Evolutionary conservation across 1,140 invertebrate species (phyloP).

Genomic region (Caerostris darwini): DNA sequence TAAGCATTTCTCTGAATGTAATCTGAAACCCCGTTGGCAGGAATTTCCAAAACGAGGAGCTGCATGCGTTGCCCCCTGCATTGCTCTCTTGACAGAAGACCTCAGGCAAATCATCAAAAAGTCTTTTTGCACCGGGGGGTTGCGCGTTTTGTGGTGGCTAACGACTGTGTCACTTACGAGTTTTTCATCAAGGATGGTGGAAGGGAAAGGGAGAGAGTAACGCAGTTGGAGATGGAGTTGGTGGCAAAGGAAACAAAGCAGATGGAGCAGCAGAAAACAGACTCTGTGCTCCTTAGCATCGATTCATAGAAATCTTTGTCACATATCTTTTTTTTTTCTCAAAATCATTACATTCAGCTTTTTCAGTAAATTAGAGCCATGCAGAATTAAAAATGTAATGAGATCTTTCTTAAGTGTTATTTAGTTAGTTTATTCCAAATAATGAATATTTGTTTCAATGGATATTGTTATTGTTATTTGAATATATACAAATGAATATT

Average conservation of each 20-base stretch:
- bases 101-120: slow-evolving; percentile 54
- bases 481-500: too few relatives aligned
- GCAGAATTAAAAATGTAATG: too few relatives aligned
- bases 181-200: slow-evolving; percentile 16
- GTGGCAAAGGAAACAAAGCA: not conserved
- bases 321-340: too few relatives aligned
- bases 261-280: not conserved
- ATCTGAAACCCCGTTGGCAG: slow-evolving; percentile 41
- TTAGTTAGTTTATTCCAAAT: too few relatives aligned
- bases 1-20: not conserved
- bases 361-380: too few relatives aligned
- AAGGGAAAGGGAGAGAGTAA: not conserved
- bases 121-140: slow-evolving; percentile 3
- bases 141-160: slow-evolving; percentile 12
- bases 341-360: too few relatives aligned
- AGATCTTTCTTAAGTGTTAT: too few relatives aligned
- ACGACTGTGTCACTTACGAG: slow-evolving; percentile 48
- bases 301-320: not conserved
- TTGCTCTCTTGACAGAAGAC: not conserved
- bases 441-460: too few relatives aligned
- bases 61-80: slow-evolving; percentile 3
- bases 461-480: too few relatives aligned
- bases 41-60: not conserved
- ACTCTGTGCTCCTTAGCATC: not conserved
- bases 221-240: not conserved